These are phyloP conservation scores for Archaeoteleia sp. DNA, from an alignment of 2,888 invertebrate genomes.

Conservation along the genomic window DNA sequence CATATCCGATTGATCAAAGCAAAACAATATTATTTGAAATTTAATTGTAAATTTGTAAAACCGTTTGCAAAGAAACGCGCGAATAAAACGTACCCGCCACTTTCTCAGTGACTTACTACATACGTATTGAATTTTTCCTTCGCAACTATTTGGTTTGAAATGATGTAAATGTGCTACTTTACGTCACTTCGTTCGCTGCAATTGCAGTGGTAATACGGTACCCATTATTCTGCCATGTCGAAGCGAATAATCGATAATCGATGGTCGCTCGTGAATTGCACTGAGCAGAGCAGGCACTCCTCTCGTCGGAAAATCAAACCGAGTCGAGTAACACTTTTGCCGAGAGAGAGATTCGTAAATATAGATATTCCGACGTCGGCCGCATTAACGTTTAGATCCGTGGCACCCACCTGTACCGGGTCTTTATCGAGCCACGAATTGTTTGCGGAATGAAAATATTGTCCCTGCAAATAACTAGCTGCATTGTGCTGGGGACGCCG, in stretches of 20 bases:
- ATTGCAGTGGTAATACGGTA: slow-evolving; percentile 10
- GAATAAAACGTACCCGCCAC: too few species aligned
- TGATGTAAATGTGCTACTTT: slow-evolving; percentile 20
- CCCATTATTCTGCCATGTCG: slow-evolving; percentile 26
- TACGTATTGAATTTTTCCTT: neutral
- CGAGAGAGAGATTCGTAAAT: slow-evolving; percentile 62
- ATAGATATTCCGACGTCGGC: slow-evolving; percentile 51
- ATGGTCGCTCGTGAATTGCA: slow-evolving; percentile 25
- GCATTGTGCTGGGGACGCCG: slow-evolving; percentile 28
- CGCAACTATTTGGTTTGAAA: slow-evolving; percentile 20
- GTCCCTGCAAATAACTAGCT: slow-evolving; percentile 72
- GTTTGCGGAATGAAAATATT: slow-evolving; percentile 74
- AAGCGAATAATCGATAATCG: slow-evolving; percentile 41
- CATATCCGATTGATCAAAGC: too few species aligned
- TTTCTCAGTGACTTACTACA: too few species aligned
- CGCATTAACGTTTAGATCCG: slow-evolving; percentile 58
- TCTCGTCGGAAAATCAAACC: slow-evolving; percentile 44
- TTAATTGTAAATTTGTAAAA: too few species aligned
- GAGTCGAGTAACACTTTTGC: slow-evolving; percentile 40
- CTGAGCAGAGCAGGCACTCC: slow-evolving; percentile 10
- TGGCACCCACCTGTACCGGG: slow-evolving; percentile 60
- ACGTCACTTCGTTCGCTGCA: slow-evolving; percentile 13
- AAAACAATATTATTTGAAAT: too few species aligned
- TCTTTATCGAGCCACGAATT: slow-evolving; percentile 73
- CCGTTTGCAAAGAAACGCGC: too few species aligned